Percentiles rank a stretch among this genome's conserved stretches.
Evolutionary conservation across 2,797 vertebrate species (phyloP).

Genomic region (Sylvia borin): DNA sequence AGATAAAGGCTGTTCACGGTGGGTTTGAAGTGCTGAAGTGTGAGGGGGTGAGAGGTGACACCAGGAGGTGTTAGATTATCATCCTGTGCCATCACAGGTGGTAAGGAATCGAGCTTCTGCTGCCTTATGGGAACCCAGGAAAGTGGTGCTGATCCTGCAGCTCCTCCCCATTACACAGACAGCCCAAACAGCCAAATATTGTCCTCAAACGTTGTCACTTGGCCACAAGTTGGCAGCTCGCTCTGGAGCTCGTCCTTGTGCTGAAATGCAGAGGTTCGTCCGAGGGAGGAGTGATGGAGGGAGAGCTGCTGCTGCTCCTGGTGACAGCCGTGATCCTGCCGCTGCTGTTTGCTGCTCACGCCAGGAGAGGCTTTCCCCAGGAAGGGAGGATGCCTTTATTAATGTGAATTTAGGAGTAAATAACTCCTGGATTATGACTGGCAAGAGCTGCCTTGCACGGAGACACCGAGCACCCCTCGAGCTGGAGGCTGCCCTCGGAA

Average conservation of each 20-base stretch:
- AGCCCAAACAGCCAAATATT: background rate
- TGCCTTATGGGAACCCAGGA: background rate
- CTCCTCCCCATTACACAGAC: background rate
- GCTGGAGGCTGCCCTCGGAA: rapidly evolving
- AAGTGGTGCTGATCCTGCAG: background rate
- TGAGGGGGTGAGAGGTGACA: background rate
- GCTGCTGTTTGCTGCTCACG: background rate
- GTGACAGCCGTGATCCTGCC: rapidly evolving
- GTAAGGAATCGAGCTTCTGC: background rate
- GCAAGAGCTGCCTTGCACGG: rapidly evolving
- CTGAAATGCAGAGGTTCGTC: background rate
- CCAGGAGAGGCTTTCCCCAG: background rate
- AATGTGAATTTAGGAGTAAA: background rate
- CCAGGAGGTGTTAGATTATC: background rate
- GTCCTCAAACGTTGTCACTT: background rate
- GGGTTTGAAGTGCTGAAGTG: background rate
- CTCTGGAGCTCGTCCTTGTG: background rate
- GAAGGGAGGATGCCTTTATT: background rate
- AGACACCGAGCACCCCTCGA: rapidly evolving
- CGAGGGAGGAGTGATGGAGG: rapidly evolving
- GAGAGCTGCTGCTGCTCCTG: rapidly evolving
- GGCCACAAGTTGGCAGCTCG: background rate
- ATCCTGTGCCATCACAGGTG: background rate
- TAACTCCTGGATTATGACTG: background rate
- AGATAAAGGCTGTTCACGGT: background rate